Evolutionary conservation across 1,140 invertebrate genomes (phyloP), one percentile per base, ranked within the genome.

Genomic region (Zaprionus vittiger): DNA sequence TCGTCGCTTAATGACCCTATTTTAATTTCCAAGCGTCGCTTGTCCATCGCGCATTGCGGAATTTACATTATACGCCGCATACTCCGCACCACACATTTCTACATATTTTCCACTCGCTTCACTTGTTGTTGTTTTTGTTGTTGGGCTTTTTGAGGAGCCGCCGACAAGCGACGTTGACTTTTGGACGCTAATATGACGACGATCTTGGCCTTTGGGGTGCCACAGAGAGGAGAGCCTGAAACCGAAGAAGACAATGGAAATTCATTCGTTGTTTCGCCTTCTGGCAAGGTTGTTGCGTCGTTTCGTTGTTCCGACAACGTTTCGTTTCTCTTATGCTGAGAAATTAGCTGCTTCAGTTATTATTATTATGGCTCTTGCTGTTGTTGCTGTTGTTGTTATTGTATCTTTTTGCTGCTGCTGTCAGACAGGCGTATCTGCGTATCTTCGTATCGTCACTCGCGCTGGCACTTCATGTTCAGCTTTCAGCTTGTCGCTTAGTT

Each of bases 331-430:
- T 75, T 78, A 83, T 73, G 73, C 81, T 87, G 83, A 87, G 83
- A 87, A 87, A 87, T 89, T 87, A 87, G 83, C 83, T 81, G 83
- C 81, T 87, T 87, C 78, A 87, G 84, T 87, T 87, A 87, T 89
- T 87, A 89, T 87, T 74, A 76, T 83, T 83, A 70, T 79, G 69
- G 65, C 76, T 81, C 38, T 44, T 55, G 60, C 49, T 68, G 44
- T 54, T 65, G 62, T 9, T 55, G 55, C 12, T 60, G 55, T 20
- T 44, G 63, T 38, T 37, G 72, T 15, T 59, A 67, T 73, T 80
- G 62, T 41, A 38, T 59, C 22, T 12, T 61, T 57, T 34, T 34
- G 65, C 15, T 22, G 62, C 17, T 55, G 7, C 31, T 28, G 65
- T 65, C 68, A 83, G 79, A 63, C 79, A 82, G 83, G 68, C 83